Base-by-base conservation (phyloP, 2,797 vertebrate species). In the Periparus ater region DNA sequence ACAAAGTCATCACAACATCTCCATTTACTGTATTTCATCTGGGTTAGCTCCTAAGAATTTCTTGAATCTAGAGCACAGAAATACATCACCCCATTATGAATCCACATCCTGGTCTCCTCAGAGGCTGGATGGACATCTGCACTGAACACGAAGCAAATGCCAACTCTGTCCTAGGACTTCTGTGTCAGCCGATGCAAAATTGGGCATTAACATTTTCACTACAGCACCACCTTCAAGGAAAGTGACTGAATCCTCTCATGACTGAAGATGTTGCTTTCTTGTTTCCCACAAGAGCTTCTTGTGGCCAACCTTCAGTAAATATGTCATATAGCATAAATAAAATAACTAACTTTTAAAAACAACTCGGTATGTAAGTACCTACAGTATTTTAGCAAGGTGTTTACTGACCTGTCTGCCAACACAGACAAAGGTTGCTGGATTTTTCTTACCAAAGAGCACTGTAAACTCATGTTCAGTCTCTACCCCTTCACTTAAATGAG, bases 41-140 rank as follows among this genome's bases (percentile, higher is more conserved):
- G 26, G 48, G 13, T 57, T 81, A 90, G 79, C 85, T 88, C 91
- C 80, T 79, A 88, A 61, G 76, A 58, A 84, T 90, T 62, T 18
- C 82, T 47, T 63, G 54, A 50, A 66, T 74, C 81, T 86, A 85
- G 57, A 95, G 91, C 79, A 72, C 68, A 92, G 91, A 79, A 93
- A 96, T 96, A 96, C 94, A 96, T 97, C 96, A 96, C 97, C 96
- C 96, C 95, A 95, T 96, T 95, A 50, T 85, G 96, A 86, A 97
- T 96, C 95, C 96, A 96, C 96, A 97, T 96, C 88, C 61, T 96
- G 70, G 62, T n/a, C 77, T 94, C 96, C 67, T 84, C 83, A 8
- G 73, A 91, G 55, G 93, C 82, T 86, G 89, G 74, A 82, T 1
- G 26, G 92, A 85, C 83, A 81, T 61, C 89, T 68, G 80, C 91